Evolutionary conservation across 2,888 invertebrate species (phyloP).

Genomic region (Endotricha flammealis): DNA sequence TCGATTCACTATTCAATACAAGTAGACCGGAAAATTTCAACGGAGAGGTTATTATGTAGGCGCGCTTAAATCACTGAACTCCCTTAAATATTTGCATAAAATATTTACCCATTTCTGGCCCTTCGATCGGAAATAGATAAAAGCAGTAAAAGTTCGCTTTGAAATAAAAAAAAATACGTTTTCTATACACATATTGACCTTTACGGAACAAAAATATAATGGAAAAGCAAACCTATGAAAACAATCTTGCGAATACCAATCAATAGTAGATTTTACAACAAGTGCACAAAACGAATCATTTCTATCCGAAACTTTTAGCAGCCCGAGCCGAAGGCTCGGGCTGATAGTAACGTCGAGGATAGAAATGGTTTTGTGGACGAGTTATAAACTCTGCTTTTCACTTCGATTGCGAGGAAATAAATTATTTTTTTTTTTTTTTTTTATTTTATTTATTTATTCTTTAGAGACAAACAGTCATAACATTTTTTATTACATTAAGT

Average conservation of each 20-base stretch:
- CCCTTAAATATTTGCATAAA: conserved; percentile 27
- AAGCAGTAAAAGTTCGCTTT: conserved; percentile 18
- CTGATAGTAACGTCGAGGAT: too few relatives aligned
- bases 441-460: too few relatives aligned
- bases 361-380: too few relatives aligned
- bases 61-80: conserved; percentile 6
- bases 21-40: neutral
- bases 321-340: too few relatives aligned
- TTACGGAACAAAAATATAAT: conserved; percentile 25
- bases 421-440: too few relatives aligned
- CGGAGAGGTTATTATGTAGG: conserved; percentile 3
- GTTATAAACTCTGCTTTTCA: too few relatives aligned
- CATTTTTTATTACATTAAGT: too few relatives aligned
- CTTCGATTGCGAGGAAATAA: too few relatives aligned
- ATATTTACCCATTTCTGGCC: conserved; percentile 20
- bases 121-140: conserved; percentile 22
- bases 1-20: conserved; percentile 2
- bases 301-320: too few relatives aligned
- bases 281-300: too few relatives aligned
- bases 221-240: conserved; percentile 10
- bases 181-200: conserved; percentile 25
- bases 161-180: conserved; percentile 22
- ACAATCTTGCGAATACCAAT: conserved; percentile 1
- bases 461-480: too few relatives aligned
- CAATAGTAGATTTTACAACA: too few relatives aligned